Conservation (phyloP, 2,888 invertebrate species). For the Ornithoptera priamus region DNA sequence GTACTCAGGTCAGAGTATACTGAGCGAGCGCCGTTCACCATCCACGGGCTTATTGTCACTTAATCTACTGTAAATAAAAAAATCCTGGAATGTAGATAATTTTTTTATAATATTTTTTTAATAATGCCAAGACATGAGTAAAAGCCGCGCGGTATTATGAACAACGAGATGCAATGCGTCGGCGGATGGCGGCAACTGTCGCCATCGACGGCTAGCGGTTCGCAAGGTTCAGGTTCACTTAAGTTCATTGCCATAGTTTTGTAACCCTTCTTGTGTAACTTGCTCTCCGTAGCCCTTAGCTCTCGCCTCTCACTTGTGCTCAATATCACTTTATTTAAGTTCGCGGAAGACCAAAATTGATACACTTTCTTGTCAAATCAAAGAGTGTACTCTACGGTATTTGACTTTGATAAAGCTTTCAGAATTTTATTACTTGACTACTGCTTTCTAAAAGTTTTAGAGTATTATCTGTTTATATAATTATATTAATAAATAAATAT, state of each 20-base stretch:
- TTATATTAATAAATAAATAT: no score
- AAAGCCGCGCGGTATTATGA: constrained; percentile 7
- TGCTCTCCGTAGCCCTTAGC: constrained; percentile 68
- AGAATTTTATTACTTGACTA: no score
- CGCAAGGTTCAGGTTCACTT: constrained; percentile 77
- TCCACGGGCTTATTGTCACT: no score
- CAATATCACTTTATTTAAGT: constrained; percentile 48
- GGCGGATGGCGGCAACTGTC: constrained; percentile 55
- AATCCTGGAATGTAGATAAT: no score
- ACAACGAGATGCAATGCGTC: constrained; percentile 35
- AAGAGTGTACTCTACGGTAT: background rate
- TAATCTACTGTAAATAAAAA: no score
- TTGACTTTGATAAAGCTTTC: background rate
- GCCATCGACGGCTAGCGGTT: constrained; percentile 74
- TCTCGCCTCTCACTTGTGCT: constrained; percentile 72
- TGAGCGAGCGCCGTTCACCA: no score
- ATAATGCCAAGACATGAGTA: background rate
- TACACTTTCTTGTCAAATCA: constrained; percentile 8
- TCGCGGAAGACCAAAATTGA: constrained; percentile 18
- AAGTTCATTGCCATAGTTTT: constrained; percentile 81
- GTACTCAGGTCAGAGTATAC: no score
- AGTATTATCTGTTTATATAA: no score
- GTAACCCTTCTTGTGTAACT: constrained; percentile 81
- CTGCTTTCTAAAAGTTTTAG: no score
- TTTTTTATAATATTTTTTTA: no score